phyloP scores from a whole-genome alignment of 2,113 vertebrate species.

The Ictalurus furcatus region DNA sequence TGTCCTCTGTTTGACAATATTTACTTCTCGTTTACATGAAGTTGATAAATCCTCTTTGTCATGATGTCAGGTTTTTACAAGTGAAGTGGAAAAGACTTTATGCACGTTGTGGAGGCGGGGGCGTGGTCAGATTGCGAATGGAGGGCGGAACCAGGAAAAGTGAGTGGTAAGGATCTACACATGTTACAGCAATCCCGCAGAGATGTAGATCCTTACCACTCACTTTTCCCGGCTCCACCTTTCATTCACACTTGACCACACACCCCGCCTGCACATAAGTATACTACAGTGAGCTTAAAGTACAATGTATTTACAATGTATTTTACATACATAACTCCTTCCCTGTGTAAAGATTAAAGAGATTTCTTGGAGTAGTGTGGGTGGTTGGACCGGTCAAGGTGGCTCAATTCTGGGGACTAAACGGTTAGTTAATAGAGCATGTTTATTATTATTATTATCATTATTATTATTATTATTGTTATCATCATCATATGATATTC shows the following conservation, averaged over 20 bases:
- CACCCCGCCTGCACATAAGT: too few species aligned
- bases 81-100: not conserved
- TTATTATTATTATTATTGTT: not conserved
- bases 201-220: too few species aligned
- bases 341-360: slow-evolving; percentile 76
- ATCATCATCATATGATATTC: not conserved
- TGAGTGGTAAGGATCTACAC: too few species aligned
- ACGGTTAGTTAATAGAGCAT: slow-evolving; percentile 71
- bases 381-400: slow-evolving; percentile 91
- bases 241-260: too few species aligned
- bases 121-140: too few species aligned
- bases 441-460: not conserved
- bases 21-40: not conserved
- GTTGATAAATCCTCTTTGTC: not conserved
- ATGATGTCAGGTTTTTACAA: not conserved
- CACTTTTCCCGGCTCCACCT: too few species aligned
- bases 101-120: too few species aligned
- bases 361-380: slow-evolving; percentile 86
- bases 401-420: slow-evolving; percentile 95
- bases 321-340: not conserved
- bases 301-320: not conserved
- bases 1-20: not conserved
- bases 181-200: too few species aligned
- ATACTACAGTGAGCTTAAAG: not conserved
- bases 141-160: too few species aligned